Evolutionary conservation across 64 coral and sea anemone species (phyloP).

Genomic region (Anthopleura sola): DNA sequence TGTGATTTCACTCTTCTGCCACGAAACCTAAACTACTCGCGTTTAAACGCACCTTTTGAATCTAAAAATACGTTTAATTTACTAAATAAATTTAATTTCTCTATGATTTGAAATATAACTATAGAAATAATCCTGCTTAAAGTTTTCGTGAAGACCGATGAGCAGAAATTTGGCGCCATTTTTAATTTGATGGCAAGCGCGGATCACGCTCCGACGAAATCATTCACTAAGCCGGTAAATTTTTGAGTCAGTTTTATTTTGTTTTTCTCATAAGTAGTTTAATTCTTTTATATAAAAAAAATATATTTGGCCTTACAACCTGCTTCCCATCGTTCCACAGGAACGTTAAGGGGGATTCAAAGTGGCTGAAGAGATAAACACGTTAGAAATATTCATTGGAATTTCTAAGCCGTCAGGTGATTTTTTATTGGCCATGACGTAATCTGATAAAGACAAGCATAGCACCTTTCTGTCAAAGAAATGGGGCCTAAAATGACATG

Average conservation of each 20-base stretch:
- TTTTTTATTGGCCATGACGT: conserved; percentile 10
- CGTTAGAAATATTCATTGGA: background rate
- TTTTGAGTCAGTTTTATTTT: background rate
- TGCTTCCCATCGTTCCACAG: background rate
- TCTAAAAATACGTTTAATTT: background rate
- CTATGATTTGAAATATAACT: background rate
- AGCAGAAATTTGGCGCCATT: conserved; percentile 5
- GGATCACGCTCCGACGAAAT: background rate
- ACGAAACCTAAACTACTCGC: background rate
- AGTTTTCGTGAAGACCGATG: background rate
- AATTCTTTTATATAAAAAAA: background rate
- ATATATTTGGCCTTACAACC: background rate
- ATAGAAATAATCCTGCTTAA: background rate
- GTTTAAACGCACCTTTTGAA: background rate
- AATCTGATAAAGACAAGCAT: background rate
- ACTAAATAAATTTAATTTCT: background rate
- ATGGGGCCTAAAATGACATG: background rate
- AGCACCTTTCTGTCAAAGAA: conserved; percentile 11
- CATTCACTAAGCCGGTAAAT: background rate
- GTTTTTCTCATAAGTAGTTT: background rate
- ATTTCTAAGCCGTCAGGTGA: background rate
- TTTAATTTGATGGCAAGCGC: background rate
- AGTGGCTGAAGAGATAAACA: background rate
- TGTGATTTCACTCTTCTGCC: background rate
- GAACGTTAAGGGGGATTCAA: background rate